Base-by-base conservation (phyloP, 2,888 invertebrate genomes). In the Carabus problematicus region DNA sequence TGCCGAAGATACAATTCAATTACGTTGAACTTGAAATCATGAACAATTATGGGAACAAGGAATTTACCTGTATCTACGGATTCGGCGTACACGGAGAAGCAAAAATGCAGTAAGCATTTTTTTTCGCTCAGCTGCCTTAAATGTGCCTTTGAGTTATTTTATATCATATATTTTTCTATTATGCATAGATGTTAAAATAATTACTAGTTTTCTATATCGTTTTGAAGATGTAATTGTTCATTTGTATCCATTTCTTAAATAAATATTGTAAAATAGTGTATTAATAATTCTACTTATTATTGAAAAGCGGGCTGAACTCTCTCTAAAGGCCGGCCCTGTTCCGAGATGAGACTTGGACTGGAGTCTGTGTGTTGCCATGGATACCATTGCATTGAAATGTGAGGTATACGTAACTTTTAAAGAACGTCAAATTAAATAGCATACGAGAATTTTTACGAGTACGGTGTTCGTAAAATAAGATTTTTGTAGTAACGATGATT, bases 61-160 rank as follows among this genome's bases (percentile, higher is more conserved):
- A 86, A 54, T 91, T 88, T 78, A 92, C 92, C 9, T 92, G 92
- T 78, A 77, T 92, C 63, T 92, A 92, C 77, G 83, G 91, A 75
- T 85, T 92, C 73, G 84, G 91, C 75, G 85, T 92, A 52, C 91
- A 91, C 78, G 87, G 87, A 60, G 64, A 63, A 60, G 47, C 52
- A 66, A 49, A 39, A 47, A 39, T 19, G 42, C 62, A 69, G 49
- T 54, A 64, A 70, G 14, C n/a, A 1, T 4, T 59, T 1, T 16
- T 41, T 14, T 1, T 29, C 9, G n/a, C n/a, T n/a, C n/a, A n/a
- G n/a, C n/a, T n/a, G n/a, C n/a, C n/a, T n/a, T n/a, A n/a, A n/a
- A n/a, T n/a, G n/a, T n/a, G n/a, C n/a, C n/a, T n/a, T n/a, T n/a
- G n/a, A n/a, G n/a, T n/a, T n/a, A n/a, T n/a, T n/a, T n/a, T 58